Evolutionary conservation across 2,888 invertebrate genomes (phyloP).

Genomic region (Pycnomerus fuliginosus): DNA sequence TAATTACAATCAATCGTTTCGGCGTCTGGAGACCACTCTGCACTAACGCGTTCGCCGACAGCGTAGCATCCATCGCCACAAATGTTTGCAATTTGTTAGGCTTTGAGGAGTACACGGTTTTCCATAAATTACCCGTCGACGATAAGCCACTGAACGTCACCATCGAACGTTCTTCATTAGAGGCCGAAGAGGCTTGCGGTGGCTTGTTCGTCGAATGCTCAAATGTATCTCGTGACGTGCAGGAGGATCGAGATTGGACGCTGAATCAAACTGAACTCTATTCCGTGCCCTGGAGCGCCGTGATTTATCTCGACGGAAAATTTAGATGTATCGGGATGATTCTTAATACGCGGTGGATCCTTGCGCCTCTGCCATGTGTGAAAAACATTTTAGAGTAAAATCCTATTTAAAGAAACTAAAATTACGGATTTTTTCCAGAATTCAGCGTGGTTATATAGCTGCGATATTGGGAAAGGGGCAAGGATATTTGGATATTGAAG

Average conservation of each 20-base stretch:
- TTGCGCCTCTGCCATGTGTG: slow-evolving; percentile 58
- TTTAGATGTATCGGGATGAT: slow-evolving; percentile 71
- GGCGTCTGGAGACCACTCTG: slow-evolving; percentile 70
- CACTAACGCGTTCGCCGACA: slow-evolving; percentile 49
- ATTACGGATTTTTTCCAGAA: slow-evolving; percentile 10
- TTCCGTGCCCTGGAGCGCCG: slow-evolving; percentile 72
- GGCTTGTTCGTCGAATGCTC: slow-evolving; percentile 60
- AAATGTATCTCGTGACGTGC: slow-evolving; percentile 45
- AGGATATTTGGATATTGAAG: slow-evolving; percentile 58
- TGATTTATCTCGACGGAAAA: slow-evolving; percentile 68
- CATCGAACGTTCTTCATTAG: slow-evolving; percentile 17
- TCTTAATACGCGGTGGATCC: slow-evolving; percentile 66
- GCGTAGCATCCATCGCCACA: slow-evolving; percentile 56
- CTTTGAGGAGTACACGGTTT: slow-evolving; percentile 55
- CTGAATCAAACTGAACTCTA: slow-evolving; percentile 47
- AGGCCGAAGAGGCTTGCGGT: slow-evolving; percentile 47
- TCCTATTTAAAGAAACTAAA: no score
- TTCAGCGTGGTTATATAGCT: slow-evolving; percentile 61
- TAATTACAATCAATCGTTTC: slow-evolving; percentile 61
- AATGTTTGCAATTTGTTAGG: slow-evolving; percentile 69
- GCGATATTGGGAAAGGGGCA: slow-evolving; percentile 70
- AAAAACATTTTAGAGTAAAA: slow-evolving; percentile 10
- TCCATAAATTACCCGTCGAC: slow-evolving; percentile 31
- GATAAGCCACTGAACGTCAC: slow-evolving; percentile 27
- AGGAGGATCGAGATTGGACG: slow-evolving; percentile 29